phyloP scores from a whole-genome alignment of 1,140 invertebrate genomes.

The Nasonia giraulti region DNA sequence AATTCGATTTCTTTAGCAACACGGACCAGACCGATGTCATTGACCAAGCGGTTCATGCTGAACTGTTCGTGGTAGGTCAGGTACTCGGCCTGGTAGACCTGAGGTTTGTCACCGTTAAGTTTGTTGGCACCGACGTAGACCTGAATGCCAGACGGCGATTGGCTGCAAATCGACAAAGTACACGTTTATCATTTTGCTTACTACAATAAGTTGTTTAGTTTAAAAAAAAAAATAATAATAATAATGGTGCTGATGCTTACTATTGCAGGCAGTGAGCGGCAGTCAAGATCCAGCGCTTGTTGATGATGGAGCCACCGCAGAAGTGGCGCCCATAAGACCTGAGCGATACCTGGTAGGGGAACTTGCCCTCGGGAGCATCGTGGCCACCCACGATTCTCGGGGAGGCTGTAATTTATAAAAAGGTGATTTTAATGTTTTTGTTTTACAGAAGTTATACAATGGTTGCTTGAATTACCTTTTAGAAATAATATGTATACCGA shows the following conservation, averaged over 20 bases:
- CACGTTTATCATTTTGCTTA: background rate
- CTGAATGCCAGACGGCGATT: background rate
- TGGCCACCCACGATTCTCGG: slow-evolving; percentile 58
- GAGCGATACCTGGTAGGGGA: slow-evolving; percentile 72
- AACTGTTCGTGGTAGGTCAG: slow-evolving; percentile 67
- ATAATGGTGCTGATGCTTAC: slow-evolving; percentile 45
- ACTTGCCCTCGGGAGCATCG: slow-evolving; percentile 61
- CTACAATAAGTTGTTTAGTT: background rate
- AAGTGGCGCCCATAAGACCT: slow-evolving; percentile 68
- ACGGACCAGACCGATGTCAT: slow-evolving; percentile 73
- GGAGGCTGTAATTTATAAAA: background rate
- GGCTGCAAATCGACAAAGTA: background rate
- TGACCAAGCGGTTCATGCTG: slow-evolving; percentile 55
- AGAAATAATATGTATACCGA: too few relatives aligned
- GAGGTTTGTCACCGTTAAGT: slow-evolving; percentile 57
- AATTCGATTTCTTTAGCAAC: slow-evolving; percentile 61
- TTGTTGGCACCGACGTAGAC: background rate
- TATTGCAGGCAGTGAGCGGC: slow-evolving; percentile 73
- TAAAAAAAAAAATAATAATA: background rate
- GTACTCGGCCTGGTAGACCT: slow-evolving; percentile 56
- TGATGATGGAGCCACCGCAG: slow-evolving; percentile 76
- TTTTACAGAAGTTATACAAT: too few relatives aligned
- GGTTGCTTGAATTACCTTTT: too few relatives aligned
- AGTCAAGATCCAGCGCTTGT: slow-evolving; percentile 73
- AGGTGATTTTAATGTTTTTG: too few relatives aligned